Base-by-base conservation (phyloP, 2,888 invertebrate species). In the Nephrotoma guestfalica region DNA sequence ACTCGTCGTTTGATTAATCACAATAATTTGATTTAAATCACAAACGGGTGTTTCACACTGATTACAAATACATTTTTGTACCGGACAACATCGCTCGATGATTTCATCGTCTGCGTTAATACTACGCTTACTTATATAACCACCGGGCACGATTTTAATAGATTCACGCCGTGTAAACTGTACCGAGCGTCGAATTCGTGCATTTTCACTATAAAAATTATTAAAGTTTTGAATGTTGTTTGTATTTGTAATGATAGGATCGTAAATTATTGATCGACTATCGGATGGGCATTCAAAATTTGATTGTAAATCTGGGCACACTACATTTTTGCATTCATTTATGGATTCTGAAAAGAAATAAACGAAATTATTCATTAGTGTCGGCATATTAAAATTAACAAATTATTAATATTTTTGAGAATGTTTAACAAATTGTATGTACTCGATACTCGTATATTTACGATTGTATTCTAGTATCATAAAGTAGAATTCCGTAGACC, bases 61-160 rank as follows among this genome's bases (percentile, higher is more conserved):
- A 7, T 88, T 88, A 87, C 91, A 91, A 13, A 88, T 88, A 87
- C 91, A 90, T 85, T 88, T 87, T 7, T 88, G 87, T 43, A 88
- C 86, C 9, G 87, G 87, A 57, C 90, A 90, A 88, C 90, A 90
- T 45, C 87, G 86, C 86, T 89, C 87, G n/a, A 88, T 86, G 11
- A 40, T 86, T 9, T 9, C 45, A 40, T 84, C 84, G 11, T 45
- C 86, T n/a, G 18, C 41, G 40, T 86, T 71, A 11, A 83, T 86
- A 83, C 86, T 87, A 6, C 88, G 88, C 71, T 88, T 88, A 83
- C 88, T 89, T 87, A 89, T 88, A 87, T 89, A 89, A 88, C 89
- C 89, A 6, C 88, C 88, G 5, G 89, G 88, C 4, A 88, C 88
- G 42, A 89, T 89, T 87, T 89, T 89, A 11, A 89, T 89, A 5